phyloP scores from a whole-genome alignment of 2,113 vertebrate genomes.

The Zeus faber region DNA sequence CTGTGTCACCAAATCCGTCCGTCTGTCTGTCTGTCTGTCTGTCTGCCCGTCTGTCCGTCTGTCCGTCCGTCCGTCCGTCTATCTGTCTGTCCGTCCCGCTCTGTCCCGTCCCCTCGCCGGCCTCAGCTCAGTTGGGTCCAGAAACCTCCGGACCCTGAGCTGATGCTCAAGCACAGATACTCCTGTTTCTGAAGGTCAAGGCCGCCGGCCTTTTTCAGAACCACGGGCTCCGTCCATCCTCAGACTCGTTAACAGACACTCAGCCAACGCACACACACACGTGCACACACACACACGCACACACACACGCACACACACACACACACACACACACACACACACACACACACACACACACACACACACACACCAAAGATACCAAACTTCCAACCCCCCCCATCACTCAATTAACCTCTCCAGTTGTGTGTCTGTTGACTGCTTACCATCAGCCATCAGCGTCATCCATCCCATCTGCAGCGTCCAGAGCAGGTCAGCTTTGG shows the following conservation, averaged over 20 bases:
- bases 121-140: slow-evolving; percentile 75
- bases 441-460: slow-evolving; percentile 41
- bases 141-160: slow-evolving; percentile 71
- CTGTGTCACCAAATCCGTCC: not conserved
- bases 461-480: not conserved
- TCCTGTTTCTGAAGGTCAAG: slow-evolving; percentile 69
- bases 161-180: slow-evolving; percentile 78
- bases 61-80: not conserved
- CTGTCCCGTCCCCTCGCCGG: slow-evolving; percentile 38
- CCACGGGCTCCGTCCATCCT: slow-evolving; percentile 31
- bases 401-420: too few species aligned
- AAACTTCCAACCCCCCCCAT: too few species aligned
- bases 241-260: too few species aligned
- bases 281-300: slow-evolving; percentile 4
- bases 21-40: slow-evolving; percentile 2
- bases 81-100: not conserved
- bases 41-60: not conserved
- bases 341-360: slow-evolving; percentile 11
- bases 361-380: not conserved
- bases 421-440: slow-evolving; percentile 21
- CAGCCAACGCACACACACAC: not conserved
- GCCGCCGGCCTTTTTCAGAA: too few species aligned
- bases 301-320: not conserved
- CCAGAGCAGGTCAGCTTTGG: too few species aligned
- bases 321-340: slow-evolving; percentile 15